phyloP scores from a whole-genome alignment of 2,797 vertebrate species.

The Sphenopsis melanotis region DNA sequence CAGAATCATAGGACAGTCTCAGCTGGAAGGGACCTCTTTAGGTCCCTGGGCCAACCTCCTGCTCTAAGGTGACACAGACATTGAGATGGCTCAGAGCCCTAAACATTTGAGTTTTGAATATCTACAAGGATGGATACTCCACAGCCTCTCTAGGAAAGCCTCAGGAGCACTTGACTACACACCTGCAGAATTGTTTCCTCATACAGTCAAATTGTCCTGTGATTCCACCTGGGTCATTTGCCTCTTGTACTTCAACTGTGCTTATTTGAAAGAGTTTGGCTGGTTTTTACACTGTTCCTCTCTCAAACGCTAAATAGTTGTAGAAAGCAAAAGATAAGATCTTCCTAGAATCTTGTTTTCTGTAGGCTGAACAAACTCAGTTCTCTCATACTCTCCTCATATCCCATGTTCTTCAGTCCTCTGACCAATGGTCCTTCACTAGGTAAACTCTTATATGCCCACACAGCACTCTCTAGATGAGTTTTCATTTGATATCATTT shows the following conservation, averaged over 20 bases:
- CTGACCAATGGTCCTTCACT: background rate
- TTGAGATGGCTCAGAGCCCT: background rate
- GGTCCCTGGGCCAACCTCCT: background rate
- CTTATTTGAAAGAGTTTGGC: background rate
- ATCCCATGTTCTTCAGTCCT: background rate
- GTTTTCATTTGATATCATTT: background rate
- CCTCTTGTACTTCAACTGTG: background rate
- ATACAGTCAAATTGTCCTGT: background rate
- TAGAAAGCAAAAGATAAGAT: background rate
- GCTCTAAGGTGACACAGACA: background rate
- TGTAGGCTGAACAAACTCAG: background rate
- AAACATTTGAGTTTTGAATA: background rate
- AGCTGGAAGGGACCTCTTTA: background rate
- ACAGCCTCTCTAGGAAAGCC: background rate
- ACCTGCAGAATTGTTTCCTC: background rate
- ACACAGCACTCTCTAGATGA: background rate
- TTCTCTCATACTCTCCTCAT: background rate
- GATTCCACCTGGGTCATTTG: background rate
- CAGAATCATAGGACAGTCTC: background rate
- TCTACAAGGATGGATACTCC: background rate
- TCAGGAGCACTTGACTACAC: background rate
- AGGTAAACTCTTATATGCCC: background rate
- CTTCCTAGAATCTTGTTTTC: background rate
- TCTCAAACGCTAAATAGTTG: background rate
- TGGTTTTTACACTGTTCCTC: background rate